phyloP scores from a whole-genome alignment of 2,797 vertebrate genomes.

The Scarus forsteni region DNA sequence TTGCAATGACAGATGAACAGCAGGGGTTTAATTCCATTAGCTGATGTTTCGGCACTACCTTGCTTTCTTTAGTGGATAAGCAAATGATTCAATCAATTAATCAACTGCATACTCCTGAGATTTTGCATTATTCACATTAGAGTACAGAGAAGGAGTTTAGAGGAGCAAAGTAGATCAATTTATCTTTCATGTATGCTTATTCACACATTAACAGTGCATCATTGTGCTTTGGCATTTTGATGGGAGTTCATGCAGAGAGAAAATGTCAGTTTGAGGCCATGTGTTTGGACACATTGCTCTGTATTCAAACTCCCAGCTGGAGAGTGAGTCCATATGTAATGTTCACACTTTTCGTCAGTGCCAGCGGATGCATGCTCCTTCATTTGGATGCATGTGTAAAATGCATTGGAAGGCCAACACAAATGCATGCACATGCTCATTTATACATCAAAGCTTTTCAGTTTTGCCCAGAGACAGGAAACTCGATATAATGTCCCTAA shows the following conservation, averaged over 20 bases:
- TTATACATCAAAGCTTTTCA: conserved; percentile 27
- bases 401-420: conserved; percentile 5
- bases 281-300: conserved; percentile 56
- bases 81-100: conserved; percentile 33
- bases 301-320: conserved; percentile 54
- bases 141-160: conserved; percentile 8
- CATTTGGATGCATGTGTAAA: conserved; percentile 29
- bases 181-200: conserved; percentile 26
- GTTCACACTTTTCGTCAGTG: conserved; percentile 26
- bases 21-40: not conserved
- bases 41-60: conserved; percentile 14
- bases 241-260: conserved; percentile 66
- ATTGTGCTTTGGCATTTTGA: conserved; percentile 68
- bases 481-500: conserved; percentile 16
- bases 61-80: not conserved
- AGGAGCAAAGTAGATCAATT: conserved; percentile 28
- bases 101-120: conserved; percentile 12
- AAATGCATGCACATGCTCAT: conserved; percentile 1
- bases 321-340: conserved; percentile 34
- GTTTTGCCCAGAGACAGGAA: conserved; percentile 49
- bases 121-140: conserved; percentile 26
- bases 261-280: conserved; percentile 73
- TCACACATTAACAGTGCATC: conserved; percentile 43
- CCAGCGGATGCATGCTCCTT: conserved; percentile 32
- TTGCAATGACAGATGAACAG: conserved; percentile 13